phyloP scores from a whole-genome alignment of 2,888 invertebrate species.

The Nomada goodeniana region DNA sequence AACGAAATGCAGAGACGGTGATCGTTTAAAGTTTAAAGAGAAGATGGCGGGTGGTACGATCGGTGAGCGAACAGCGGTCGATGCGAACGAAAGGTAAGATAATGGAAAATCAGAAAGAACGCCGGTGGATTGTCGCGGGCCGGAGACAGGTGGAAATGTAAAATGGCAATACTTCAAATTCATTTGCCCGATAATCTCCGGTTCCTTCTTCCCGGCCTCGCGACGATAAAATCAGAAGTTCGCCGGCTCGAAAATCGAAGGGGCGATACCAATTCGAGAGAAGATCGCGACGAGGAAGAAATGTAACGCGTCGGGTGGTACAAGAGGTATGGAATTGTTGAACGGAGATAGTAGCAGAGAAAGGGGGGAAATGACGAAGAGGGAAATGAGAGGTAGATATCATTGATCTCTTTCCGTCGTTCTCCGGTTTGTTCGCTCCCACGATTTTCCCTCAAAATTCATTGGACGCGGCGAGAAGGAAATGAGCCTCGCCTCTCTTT shows the following conservation, averaged over 20 bases:
- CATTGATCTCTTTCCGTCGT: slow-evolving; percentile 38
- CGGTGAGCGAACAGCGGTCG: slow-evolving; percentile 27
- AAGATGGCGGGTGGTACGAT: slow-evolving; percentile 24
- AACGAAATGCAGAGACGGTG: slow-evolving; percentile 18
- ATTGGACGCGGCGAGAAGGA: slow-evolving; percentile 65
- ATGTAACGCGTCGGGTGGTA: not conserved
- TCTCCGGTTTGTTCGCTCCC: slow-evolving; percentile 59
- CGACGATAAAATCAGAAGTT: slow-evolving; percentile 69
- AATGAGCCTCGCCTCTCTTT: slow-evolving; percentile 64
- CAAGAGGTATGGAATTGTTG: not conserved
- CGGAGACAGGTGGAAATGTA: slow-evolving; percentile 70
- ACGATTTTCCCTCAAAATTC: slow-evolving; percentile 72
- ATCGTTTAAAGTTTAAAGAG: slow-evolving; percentile 9
- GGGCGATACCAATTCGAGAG: slow-evolving; percentile 33
- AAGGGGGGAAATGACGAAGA: slow-evolving; percentile 4
- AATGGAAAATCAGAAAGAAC: slow-evolving; percentile 69
- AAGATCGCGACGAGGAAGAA: not conserved
- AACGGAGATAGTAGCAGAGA: slow-evolving; percentile 12
- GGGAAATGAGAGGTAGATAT: slow-evolving; percentile 27
- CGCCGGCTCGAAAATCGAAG: slow-evolving; percentile 37
- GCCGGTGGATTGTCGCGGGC: slow-evolving; percentile 24
- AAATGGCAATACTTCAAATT: slow-evolving; percentile 77
- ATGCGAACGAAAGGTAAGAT: slow-evolving; percentile 62
- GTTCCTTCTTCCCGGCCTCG: slow-evolving; percentile 63
- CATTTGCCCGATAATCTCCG: slow-evolving; percentile 76